Conservation (phyloP, 2,113 vertebrate genomes). For the Bagarius yarrelli region DNA sequence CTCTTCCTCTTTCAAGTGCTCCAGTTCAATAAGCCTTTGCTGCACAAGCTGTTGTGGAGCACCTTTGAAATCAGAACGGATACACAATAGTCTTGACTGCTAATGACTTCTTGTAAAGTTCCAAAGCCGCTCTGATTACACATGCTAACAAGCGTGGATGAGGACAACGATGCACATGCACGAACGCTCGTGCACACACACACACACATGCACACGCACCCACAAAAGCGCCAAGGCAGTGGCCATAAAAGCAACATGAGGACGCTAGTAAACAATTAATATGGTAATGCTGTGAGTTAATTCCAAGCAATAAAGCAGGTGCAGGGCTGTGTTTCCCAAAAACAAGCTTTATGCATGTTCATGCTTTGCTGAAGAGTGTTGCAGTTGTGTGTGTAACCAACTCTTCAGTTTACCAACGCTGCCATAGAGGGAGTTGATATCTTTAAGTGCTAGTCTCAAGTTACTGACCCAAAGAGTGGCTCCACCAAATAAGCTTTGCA, state of each 20-base stretch:
- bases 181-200: too few relatives aligned
- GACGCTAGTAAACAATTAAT: slow-evolving; percentile 69
- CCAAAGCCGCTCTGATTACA: slow-evolving; percentile 72
- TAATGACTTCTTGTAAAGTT: slow-evolving; percentile 80
- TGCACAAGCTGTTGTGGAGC: slow-evolving; percentile 78
- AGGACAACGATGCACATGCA: slow-evolving; percentile 48
- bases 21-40: slow-evolving; percentile 75
- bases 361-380: slow-evolving; percentile 20
- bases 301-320: slow-evolving; percentile 49
- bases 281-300: slow-evolving; percentile 63
- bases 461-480: slow-evolving; percentile 45
- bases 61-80: slow-evolving; percentile 76
- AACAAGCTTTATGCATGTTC: slow-evolving; percentile 2
- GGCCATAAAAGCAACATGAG: slow-evolving; percentile 59
- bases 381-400: neutral
- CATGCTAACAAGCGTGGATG: slow-evolving; percentile 55
- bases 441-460: slow-evolving; percentile 41
- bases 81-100: slow-evolving; percentile 79
- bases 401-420: slow-evolving; percentile 13
- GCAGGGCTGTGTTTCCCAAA: slow-evolving; percentile 30
- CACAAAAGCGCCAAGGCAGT: slow-evolving; percentile 43
- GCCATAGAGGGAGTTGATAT: slow-evolving; percentile 35
- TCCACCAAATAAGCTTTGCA: slow-evolving; percentile 46
- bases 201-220: too few relatives aligned
- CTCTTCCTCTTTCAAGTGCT: slow-evolving; percentile 78